Evolutionary conservation across 2,113 vertebrate species (phyloP).

Genomic region (Cyprinus carpio): DNA sequence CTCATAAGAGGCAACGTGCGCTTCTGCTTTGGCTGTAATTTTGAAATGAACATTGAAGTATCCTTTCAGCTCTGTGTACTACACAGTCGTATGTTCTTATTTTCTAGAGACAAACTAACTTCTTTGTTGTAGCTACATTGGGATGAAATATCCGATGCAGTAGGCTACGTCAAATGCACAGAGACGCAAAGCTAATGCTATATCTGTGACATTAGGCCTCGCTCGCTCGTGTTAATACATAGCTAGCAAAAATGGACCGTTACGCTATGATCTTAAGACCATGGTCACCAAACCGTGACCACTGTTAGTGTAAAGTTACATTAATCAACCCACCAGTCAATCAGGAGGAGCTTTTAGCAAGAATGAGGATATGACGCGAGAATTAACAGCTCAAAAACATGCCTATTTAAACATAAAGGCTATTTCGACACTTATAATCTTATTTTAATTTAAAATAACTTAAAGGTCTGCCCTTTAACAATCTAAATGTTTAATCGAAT

Average conservation of each 20-base stretch:
- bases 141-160: not conserved
- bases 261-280: not conserved
- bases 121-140: not conserved
- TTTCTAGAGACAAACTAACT: not conserved
- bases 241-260: not conserved
- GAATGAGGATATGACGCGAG: not conserved
- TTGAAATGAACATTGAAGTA: conserved; percentile 27
- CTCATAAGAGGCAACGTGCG: conserved; percentile 9
- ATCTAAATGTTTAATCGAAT: not conserved
- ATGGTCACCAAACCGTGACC: too few relatives aligned
- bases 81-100: conserved; percentile 4
- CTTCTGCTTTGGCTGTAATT: conserved; percentile 7
- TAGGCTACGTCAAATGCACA: not conserved
- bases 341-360: not conserved
- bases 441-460: too few relatives aligned
- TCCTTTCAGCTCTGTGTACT: conserved; percentile 1
- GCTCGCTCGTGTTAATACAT: not conserved
- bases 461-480: not conserved
- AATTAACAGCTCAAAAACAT: not conserved
- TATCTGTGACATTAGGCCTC: not conserved
- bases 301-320: not conserved
- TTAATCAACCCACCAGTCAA: not conserved
- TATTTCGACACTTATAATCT: too few relatives aligned
- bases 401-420: not conserved
- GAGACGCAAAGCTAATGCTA: not conserved